These are phyloP conservation scores for Pterobdella sp. DNA, from an alignment of 2,888 invertebrate genomes.

Conservation along the genomic window DNA sequence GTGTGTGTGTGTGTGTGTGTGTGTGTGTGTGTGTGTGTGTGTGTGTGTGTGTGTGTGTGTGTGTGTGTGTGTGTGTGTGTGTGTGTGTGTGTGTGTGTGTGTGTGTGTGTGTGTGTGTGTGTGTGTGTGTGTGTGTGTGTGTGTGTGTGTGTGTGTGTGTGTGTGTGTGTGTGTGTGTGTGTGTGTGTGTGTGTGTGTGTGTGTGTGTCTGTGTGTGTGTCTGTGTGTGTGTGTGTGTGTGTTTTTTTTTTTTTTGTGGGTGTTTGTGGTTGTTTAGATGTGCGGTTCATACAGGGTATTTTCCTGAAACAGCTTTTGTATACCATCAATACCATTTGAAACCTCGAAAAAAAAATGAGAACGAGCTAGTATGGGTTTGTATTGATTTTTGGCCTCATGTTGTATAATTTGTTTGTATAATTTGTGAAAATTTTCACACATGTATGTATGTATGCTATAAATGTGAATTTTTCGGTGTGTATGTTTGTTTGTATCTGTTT, in stretches of 20 bases:
- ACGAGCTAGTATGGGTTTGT: too few relatives aligned
- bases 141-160: conserved; percentile 13
- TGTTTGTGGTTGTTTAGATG: not conserved
- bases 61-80: conserved; percentile 17
- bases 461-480: too few relatives aligned
- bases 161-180: conserved; percentile 16
- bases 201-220: conserved; percentile 14
- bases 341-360: not conserved
- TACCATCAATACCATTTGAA: not conserved
- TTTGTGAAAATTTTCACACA: too few relatives aligned
- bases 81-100: conserved; percentile 11
- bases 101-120: conserved; percentile 15
- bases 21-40: conserved; percentile 16
- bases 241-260: not conserved
- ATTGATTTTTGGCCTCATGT: too few relatives aligned
- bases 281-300: not conserved
- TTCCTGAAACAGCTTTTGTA: not conserved
- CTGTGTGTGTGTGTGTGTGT: conserved; percentile 8
- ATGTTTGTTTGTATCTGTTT: too few relatives aligned
- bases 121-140: conserved; percentile 15
- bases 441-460: too few relatives aligned
- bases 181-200: conserved; percentile 11
- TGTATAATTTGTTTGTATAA: too few relatives aligned
- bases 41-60: conserved; percentile 15
- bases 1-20: conserved; percentile 18